Evolutionary conservation across 2,888 invertebrate genomes (phyloP).

Genomic region (Campoletis raptor): DNA sequence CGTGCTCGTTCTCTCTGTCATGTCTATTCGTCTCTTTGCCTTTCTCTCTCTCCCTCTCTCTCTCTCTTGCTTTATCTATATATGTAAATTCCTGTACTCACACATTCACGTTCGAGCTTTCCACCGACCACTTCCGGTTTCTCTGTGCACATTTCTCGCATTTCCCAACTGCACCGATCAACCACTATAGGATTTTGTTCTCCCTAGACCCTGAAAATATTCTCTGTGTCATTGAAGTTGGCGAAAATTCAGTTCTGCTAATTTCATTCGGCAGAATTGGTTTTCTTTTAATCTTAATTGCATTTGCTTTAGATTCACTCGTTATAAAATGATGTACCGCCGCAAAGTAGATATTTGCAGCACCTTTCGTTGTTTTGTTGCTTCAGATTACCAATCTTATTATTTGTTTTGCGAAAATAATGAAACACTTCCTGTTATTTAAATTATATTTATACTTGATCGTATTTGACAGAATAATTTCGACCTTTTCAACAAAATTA

Average conservation of each 20-base stretch:
- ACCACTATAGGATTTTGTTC: not conserved
- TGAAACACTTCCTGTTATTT: no score
- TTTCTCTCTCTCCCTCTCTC: constrained; percentile 18
- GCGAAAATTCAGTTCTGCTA: not conserved
- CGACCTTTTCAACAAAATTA: no score
- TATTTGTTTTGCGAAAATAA: no score
- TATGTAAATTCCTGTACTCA: not conserved
- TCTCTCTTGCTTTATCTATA: not conserved
- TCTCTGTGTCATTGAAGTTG: not conserved
- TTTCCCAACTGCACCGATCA: constrained; percentile 24
- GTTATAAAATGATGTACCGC: no score
- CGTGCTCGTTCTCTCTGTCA: constrained; percentile 41
- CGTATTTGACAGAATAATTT: no score
- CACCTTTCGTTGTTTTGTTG: no score
- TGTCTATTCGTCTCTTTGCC: not conserved
- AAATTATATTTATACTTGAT: no score
- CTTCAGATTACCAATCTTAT: no score
- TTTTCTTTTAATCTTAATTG: not conserved
- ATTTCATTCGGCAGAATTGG: not conserved
- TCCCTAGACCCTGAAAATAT: not conserved
- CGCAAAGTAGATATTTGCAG: no score
- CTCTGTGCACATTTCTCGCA: constrained; percentile 50
- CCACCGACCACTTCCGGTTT: constrained; percentile 65
- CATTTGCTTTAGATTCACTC: not conserved
- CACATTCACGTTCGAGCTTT: constrained; percentile 4